Percentiles rank a stretch among this genome's conserved stretches.
Conservation (phyloP, 2,888 invertebrate genomes). For the Julus scandinavius region DNA sequence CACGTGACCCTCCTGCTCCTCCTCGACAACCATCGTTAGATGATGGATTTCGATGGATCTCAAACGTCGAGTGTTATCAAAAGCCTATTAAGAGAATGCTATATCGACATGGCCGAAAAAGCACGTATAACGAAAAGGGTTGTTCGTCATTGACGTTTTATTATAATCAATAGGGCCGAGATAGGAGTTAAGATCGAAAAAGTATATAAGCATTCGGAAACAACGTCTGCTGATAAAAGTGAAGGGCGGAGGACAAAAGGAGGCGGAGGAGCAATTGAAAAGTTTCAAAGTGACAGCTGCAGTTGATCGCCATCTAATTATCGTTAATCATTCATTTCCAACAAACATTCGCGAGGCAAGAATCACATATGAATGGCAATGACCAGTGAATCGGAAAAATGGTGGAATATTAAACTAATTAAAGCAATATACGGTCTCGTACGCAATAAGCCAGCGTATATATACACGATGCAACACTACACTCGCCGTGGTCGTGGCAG, state of each 20-base stretch:
- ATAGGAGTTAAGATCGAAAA: not conserved
- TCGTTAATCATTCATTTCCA: constrained; percentile 15
- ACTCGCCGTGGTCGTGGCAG: not conserved
- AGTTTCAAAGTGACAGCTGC: constrained; percentile 35
- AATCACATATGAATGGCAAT: constrained; percentile 33
- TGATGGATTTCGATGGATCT: too few relatives aligned
- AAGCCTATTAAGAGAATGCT: too few relatives aligned
- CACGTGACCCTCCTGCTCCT: too few relatives aligned
- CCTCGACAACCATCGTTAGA: too few relatives aligned
- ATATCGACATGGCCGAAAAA: too few relatives aligned
- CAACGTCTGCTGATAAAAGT: not conserved
- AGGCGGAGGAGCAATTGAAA: not conserved
- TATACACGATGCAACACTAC: not conserved
- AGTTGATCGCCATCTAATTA: constrained; percentile 1
- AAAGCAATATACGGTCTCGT: not conserved
- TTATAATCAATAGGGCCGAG: too few relatives aligned
- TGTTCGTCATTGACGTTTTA: too few relatives aligned
- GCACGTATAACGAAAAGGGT: too few relatives aligned
- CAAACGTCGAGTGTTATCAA: too few relatives aligned
- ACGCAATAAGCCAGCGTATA: not conserved
- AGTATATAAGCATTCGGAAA: not conserved
- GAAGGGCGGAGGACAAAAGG: not conserved
- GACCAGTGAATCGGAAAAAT: constrained; percentile 33
- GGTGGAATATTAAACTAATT: constrained; percentile 15
- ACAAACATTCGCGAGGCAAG: constrained; percentile 4